These are phyloP conservation scores for Lagenorhynchus albirostris DNA, from an alignment of 2,113 vertebrate species.

Conservation along the genomic window DNA sequence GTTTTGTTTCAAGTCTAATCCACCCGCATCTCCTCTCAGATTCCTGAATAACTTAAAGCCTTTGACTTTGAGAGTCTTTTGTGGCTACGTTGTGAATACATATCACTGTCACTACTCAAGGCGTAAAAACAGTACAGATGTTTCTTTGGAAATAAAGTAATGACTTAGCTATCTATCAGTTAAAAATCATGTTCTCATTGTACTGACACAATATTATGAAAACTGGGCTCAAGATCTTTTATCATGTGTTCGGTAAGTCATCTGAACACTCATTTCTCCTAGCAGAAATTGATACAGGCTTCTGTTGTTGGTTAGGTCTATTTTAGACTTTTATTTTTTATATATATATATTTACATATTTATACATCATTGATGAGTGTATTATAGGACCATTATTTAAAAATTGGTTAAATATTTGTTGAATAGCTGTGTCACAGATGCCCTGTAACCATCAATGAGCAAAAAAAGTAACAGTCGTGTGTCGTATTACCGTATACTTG, in stretches of 20 bases:
- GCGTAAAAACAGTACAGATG: not conserved
- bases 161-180: not conserved
- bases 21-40: not conserved
- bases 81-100: not conserved
- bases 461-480: not conserved
- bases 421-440: not conserved
- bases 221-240: constrained; percentile 30
- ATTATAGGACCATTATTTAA: not conserved
- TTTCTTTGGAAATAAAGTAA: not conserved
- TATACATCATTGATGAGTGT: not conserved
- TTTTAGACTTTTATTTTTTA: not conserved
- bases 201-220: constrained; percentile 50
- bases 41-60: not conserved
- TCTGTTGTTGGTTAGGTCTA: not conserved
- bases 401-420: not conserved
- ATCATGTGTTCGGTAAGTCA: not conserved
- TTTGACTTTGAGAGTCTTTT: not conserved
- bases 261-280: constrained; percentile 8
- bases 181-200: constrained; percentile 41
- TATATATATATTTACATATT: not conserved
- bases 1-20: not conserved
- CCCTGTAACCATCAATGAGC: not conserved
- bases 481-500: not conserved
- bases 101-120: not conserved
- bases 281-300: not conserved